These are phyloP conservation scores for Microplitis manilae DNA, from an alignment of 2,888 invertebrate species.

Conservation along the genomic window DNA sequence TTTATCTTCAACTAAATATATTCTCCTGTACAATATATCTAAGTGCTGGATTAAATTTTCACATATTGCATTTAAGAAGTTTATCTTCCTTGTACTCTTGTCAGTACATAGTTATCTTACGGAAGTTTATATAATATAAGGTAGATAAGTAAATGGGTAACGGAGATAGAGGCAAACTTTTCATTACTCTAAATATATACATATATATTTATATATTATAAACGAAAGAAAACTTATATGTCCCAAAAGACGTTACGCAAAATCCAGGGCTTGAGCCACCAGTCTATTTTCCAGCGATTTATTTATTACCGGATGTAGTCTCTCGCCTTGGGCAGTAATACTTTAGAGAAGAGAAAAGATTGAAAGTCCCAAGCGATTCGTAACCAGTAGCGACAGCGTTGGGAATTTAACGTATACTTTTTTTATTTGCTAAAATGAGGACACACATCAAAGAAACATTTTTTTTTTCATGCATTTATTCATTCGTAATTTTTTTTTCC, in stretches of 20 bases:
- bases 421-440: background rate
- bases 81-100: background rate
- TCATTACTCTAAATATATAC: slow-evolving; percentile 10
- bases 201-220: background rate
- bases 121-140: background rate
- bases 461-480: slow-evolving; percentile 12
- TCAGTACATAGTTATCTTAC: background rate
- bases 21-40: background rate
- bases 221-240: slow-evolving; percentile 15
- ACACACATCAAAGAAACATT: background rate
- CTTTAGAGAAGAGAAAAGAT: slow-evolving; percentile 26
- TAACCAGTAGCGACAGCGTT: slow-evolving; percentile 21
- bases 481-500: background rate
- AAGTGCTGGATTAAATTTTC: background rate
- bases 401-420: slow-evolving; percentile 16
- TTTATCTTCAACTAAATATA: background rate
- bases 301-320: slow-evolving; percentile 32
- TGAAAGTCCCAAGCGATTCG: slow-evolving; percentile 28
- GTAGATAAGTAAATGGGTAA: background rate
- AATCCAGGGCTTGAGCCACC: slow-evolving; percentile 30
- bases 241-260: slow-evolving; percentile 29
- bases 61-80: slow-evolving; percentile 16
- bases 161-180: slow-evolving; percentile 12
- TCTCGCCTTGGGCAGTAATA: slow-evolving; percentile 16
- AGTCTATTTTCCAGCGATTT: slow-evolving; percentile 24